phyloP scores from a whole-genome alignment of 2,113 vertebrate genomes.

The Callithrix jacchus region DNA sequence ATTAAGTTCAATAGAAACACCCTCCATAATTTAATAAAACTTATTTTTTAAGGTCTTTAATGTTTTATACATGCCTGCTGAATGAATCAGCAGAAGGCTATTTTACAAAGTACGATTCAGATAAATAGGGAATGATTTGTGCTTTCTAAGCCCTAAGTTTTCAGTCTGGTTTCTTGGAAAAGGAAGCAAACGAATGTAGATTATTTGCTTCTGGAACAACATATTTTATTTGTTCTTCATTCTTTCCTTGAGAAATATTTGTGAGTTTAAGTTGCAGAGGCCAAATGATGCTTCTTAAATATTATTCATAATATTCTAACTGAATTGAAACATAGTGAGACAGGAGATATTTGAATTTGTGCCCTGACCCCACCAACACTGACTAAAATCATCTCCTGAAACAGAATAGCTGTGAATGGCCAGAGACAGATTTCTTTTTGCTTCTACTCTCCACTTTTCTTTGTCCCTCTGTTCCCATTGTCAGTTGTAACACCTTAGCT shows the following conservation, averaged over 20 bases:
- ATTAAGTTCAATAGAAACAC: constrained; percentile 12
- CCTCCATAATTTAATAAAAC: background rate
- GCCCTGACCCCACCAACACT: background rate
- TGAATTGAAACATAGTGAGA: background rate
- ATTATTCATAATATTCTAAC: constrained; percentile 43
- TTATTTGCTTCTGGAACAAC: background rate
- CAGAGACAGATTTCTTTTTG: background rate
- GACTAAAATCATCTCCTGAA: background rate
- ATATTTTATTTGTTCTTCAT: background rate
- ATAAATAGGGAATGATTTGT: background rate
- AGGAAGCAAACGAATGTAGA: background rate
- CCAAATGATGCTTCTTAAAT: background rate
- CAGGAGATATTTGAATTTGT: constrained; percentile 1
- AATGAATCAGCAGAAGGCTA: background rate
- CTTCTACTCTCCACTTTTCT: background rate
- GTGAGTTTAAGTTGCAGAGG: background rate
- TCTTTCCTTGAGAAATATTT: constrained; percentile 16
- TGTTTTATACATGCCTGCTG: background rate
- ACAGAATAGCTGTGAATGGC: background rate
- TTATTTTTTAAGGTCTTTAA: background rate
- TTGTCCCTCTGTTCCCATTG: background rate
- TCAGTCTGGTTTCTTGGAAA: background rate
- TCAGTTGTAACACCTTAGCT: constrained; percentile 2
- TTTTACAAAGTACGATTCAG: background rate
- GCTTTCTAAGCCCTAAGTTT: background rate